phyloP scores from a whole-genome alignment of 2,797 vertebrate species.

The Champsocephalus esox region DNA sequence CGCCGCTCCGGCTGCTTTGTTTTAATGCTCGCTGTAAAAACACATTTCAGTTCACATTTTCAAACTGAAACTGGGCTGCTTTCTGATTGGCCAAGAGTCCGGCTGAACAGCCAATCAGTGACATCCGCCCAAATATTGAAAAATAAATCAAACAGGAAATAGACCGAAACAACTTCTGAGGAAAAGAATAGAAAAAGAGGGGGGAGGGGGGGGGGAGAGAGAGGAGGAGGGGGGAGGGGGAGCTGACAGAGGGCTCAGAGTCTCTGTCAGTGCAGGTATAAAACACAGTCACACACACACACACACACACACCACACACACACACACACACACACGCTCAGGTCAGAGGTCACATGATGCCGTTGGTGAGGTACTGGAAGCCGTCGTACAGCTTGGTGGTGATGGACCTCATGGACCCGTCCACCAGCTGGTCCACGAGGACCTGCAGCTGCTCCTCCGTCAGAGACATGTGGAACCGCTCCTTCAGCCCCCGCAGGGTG shows the following conservation, averaged over 20 bases:
- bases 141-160: not conserved
- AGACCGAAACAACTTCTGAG: not conserved
- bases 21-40: too few relatives aligned
- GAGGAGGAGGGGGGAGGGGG: too few relatives aligned
- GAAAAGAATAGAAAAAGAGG: not conserved
- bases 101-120: constrained; percentile 50
- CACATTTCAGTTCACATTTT: constrained; percentile 30
- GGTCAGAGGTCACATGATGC: constrained; percentile 91
- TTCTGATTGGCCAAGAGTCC: constrained; percentile 62
- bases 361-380: constrained; percentile 99
- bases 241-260: constrained; percentile 16
- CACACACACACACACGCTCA: constrained; percentile 6
- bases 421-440: constrained; percentile 94
- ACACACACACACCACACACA: not conserved
- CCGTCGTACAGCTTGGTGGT: constrained; percentile 97
- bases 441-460: constrained; percentile 97
- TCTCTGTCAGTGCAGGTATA: constrained; percentile 4
- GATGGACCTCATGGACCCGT: constrained; percentile 94
- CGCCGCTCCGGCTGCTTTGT: constrained; percentile 8
- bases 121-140: constrained; percentile 23
- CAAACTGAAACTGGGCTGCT: constrained; percentile 50
- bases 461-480: constrained; percentile 97
- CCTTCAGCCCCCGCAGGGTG: constrained; percentile 95
- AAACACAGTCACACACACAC: not conserved
- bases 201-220: not conserved